Conservation (phyloP, 2,113 vertebrate genomes). For the Eptatretus burgeri region DNA sequence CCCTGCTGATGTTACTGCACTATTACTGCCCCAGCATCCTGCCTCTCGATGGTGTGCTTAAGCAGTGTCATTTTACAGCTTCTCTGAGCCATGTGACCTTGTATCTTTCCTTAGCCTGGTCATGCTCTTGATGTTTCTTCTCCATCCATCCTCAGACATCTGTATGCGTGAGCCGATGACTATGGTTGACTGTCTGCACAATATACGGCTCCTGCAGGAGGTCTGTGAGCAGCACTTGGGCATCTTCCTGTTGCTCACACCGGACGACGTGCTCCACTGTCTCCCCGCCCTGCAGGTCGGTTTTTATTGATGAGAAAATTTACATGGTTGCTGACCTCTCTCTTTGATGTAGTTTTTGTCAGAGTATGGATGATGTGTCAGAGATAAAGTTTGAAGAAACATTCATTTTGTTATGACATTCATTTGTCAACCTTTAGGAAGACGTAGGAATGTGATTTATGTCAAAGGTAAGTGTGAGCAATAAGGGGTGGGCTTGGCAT, state of each 20-base stretch:
- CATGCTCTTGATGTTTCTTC: no score
- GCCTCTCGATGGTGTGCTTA: conserved; percentile 29
- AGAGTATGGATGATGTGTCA: no score
- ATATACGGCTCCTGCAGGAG: conserved; percentile 64
- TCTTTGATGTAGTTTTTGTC: no score
- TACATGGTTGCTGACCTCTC: not conserved
- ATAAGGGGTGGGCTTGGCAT: no score
- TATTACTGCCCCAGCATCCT: conserved; percentile 71
- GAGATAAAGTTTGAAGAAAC: no score
- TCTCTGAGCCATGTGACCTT: conserved; percentile 9
- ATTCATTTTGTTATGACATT: no score
- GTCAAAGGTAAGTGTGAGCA: no score
- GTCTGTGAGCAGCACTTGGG: conserved; percentile 76
- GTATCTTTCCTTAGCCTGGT: conserved; percentile 9
- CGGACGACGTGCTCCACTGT: conserved; percentile 86
- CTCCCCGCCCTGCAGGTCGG: conserved; percentile 67
- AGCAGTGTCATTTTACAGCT: not conserved
- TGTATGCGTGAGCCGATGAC: conserved; percentile 82
- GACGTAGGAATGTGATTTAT: no score
- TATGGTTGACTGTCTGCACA: conserved; percentile 61
- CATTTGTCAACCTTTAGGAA: no score
- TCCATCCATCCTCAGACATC: conserved; percentile 25
- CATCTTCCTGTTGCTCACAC: conserved; percentile 59
- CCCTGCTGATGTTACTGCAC: conserved; percentile 52
- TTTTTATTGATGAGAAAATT: not conserved